Evolutionary conservation across 2,888 invertebrate species (phyloP).

Genomic region (Heliothis peltigera): DNA sequence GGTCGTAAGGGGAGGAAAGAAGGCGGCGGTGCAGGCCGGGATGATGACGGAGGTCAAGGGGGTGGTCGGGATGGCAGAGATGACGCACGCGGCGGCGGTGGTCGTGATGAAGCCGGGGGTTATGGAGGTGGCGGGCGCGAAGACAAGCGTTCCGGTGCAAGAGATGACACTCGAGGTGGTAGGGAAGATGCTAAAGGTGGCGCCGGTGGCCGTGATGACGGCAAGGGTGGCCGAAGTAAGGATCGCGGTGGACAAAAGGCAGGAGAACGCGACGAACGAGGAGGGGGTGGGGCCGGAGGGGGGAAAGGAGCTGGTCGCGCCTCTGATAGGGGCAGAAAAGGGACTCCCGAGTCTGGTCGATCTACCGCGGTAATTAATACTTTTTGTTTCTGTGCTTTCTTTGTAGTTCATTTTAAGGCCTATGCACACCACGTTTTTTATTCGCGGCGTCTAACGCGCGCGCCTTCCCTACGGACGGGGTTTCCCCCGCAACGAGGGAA

Average conservation of each 20-base stretch:
- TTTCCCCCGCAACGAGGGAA: too few relatives aligned
- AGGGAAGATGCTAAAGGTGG: not conserved
- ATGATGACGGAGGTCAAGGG: not conserved
- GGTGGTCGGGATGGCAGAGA: not conserved
- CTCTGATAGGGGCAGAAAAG: slow-evolving; percentile 3
- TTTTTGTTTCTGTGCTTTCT: not conserved
- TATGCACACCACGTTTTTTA: too few relatives aligned
- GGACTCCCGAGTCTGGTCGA: not conserved
- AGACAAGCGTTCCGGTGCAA: not conserved
- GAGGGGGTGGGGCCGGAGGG: not conserved
- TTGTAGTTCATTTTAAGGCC: too few relatives aligned
- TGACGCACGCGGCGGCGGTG: not conserved
- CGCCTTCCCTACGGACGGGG: too few relatives aligned
- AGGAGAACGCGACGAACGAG: not conserved
- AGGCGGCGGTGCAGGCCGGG: not conserved
- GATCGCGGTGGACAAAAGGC: not conserved
- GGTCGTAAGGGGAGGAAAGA: not conserved
- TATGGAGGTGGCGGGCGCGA: too few relatives aligned
- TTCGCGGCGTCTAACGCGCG: too few relatives aligned
- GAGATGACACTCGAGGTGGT: not conserved
- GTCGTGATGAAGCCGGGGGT: not conserved
- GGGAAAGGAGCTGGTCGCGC: not conserved
- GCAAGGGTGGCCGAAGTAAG: not conserved
- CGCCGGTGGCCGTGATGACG: not conserved
- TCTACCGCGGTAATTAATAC: not conserved